Evolutionary conservation across 1,140 invertebrate genomes (phyloP).

Genomic region (Sinella curviseta): DNA sequence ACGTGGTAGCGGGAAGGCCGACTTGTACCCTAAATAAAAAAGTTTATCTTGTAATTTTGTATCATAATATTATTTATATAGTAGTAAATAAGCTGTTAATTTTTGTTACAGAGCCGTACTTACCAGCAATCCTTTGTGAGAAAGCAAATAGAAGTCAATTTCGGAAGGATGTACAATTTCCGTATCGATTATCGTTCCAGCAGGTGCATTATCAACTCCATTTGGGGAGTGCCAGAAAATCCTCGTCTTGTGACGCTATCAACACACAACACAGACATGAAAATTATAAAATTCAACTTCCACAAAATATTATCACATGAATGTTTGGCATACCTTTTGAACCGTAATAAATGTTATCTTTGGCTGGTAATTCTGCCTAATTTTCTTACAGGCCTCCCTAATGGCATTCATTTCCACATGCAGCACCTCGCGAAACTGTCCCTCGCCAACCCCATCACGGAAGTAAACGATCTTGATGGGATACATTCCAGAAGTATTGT

Average conservation of each 20-base stretch:
- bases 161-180: conserved; percentile 55
- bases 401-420: conserved; percentile 67
- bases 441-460: conserved; percentile 58
- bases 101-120: neutral
- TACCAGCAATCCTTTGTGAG: conserved; percentile 57
- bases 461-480: conserved; percentile 56
- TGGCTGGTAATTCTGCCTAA: conserved; percentile 57
- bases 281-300: neutral
- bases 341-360: conserved; percentile 61
- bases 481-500: conserved; percentile 33
- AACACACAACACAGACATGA: neutral
- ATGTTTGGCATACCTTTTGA: conserved; percentile 50
- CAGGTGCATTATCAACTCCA: conserved; percentile 56
- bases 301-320: conserved; percentile 57
- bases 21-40: conserved; percentile 55
- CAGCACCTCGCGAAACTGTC: conserved; percentile 57
- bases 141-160: conserved; percentile 59
- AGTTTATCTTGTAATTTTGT: neutral
- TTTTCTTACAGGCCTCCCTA: conserved; percentile 62
- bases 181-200: conserved; percentile 59
- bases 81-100: neutral
- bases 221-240: conserved; percentile 35
- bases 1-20: conserved; percentile 59
- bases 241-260: neutral
- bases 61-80: neutral